phyloP scores from a whole-genome alignment of 2,888 invertebrate genomes.

The Erebia epiphron region DNA sequence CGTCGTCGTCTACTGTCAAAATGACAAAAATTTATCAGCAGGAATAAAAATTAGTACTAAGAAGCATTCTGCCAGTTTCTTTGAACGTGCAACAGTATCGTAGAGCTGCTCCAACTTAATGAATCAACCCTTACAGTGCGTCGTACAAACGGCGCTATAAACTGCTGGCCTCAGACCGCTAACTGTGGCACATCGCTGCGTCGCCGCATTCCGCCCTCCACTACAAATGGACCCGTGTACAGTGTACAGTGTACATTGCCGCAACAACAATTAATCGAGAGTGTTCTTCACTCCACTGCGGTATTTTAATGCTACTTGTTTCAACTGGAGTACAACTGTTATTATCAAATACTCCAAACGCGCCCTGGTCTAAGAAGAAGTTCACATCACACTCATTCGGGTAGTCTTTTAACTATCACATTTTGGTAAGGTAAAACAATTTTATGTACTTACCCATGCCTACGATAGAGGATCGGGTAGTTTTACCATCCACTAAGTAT shows the following conservation, averaged over 20 bases:
- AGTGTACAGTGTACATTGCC: conserved; percentile 12
- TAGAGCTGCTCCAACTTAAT: no score
- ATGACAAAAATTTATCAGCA: no score
- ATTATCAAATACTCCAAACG: neutral
- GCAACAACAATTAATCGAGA: conserved; percentile 28
- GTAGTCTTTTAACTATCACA: neutral
- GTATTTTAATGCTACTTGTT: conserved; percentile 15
- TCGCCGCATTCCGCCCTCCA: conserved; percentile 23
- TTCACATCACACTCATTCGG: neutral
- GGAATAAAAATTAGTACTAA: no score
- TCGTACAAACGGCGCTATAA: neutral
- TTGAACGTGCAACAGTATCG: no score
- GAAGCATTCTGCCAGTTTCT: no score
- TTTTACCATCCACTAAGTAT: no score
- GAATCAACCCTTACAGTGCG: neutral
- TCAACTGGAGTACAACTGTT: neutral
- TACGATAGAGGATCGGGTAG: no score
- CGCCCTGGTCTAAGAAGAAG: no score
- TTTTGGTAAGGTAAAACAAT: no score
- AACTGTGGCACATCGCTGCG: conserved; percentile 7
- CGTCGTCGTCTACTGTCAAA: no score
- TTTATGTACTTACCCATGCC: no score
- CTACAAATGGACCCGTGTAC: conserved; percentile 29
- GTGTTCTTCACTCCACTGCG: conserved; percentile 20
- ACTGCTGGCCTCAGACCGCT: conserved; percentile 18